Base-by-base conservation (phyloP, 2,888 invertebrate species). In the Polymixis flavicincta region DNA sequence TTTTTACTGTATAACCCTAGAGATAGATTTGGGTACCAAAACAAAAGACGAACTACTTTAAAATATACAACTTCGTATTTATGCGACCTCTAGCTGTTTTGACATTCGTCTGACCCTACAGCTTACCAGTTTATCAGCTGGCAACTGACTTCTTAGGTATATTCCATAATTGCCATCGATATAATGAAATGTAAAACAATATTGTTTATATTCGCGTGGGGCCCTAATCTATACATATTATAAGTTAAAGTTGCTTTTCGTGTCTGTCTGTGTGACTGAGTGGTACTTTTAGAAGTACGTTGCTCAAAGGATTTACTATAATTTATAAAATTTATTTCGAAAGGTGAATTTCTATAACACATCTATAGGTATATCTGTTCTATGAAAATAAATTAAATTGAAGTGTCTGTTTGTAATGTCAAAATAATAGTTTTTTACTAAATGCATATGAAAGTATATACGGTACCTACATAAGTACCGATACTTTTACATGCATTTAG, bases 141-240 rank as follows among this genome's bases (percentile, higher is more conserved):
- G 50, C 76, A 75, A 79, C 74, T 55, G 50, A 70, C 22, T 6
- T 17, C 25, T 50, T 76, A 45, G 25, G 32, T 63, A 69, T 71
- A 72, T 76, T 85, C 63, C 68, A 32, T 57, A 79, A 86, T 84
- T 79, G 76, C 54, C 42, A 65, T 75, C 65, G 76, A 74, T 81
- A 81, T 89, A 89, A 90, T 87, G 82, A 86, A 89, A 91, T 59
- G 74, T 88, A 84, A 82, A 88, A 88, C 87, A 89, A 88, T 71
- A 71, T 83, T 85, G 78, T 76, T 85, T 84, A 82, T 83, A 83
- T 88, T 89, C 83, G 85, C 67, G 87, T 85, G 86, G 85, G 89
- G 87, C 83, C 86, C 79, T 86, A 86, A n/a, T 54, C 22, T 28
- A 28, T 50, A 28, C 25, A 25, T 19, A 6, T 17, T 25, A 63